Base-by-base conservation (phyloP, 2,797 vertebrate genomes). In the Tympanoctomys barrerae region DNA sequence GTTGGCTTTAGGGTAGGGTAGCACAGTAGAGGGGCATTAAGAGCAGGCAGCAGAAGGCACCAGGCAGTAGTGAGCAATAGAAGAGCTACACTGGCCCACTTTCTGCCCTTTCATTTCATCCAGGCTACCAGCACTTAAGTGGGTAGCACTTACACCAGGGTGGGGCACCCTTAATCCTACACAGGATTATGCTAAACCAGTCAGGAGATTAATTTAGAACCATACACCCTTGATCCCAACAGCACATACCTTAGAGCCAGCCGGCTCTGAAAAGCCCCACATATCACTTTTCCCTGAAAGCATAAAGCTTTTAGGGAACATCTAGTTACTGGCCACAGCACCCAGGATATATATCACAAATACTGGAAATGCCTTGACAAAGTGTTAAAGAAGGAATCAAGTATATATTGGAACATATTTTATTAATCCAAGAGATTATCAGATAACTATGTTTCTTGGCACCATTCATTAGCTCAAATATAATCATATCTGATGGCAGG, bases 331-430 rank as follows among this genome's bases (percentile, higher is more conserved):
- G n/a, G 68, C 3, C 8, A 22, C 36, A 39, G 36, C 9, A 71
- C 9, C 16, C 54, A 39, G 39, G 24, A 71, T 11, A 54, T 82
- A 11, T 21, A 10, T 5, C 62, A 1, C 26, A 85, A 88, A 84
- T 62, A 39, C 66, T 28, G 87, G 71, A 93, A 84, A 24, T 52
- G 84, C 12, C 10, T 83, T 68, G 13, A 57, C 28, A 46, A 18
- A 91, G 4, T 19, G 36, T 89, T 94, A 61, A 84, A 52, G 33
- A 88, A 84, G 31, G 21, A 85, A 81, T 90, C 16, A 77, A 77
- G 75, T 77, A 68, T 54, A 7, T n/a, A 77, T 52, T 87, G 49
- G 13, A 87, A 66, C n/a, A 82, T 77, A 31, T 93, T 85, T 94
- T 21, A 52, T 85, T 70, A 85, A 16, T 77, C 7, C 8, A 54